A percentile compares a stretch with the other conserved stretches of the same genome.
Evolutionary conservation across 1,140 invertebrate species (phyloP).

Genomic region (Eriocheir sinensis): DNA sequence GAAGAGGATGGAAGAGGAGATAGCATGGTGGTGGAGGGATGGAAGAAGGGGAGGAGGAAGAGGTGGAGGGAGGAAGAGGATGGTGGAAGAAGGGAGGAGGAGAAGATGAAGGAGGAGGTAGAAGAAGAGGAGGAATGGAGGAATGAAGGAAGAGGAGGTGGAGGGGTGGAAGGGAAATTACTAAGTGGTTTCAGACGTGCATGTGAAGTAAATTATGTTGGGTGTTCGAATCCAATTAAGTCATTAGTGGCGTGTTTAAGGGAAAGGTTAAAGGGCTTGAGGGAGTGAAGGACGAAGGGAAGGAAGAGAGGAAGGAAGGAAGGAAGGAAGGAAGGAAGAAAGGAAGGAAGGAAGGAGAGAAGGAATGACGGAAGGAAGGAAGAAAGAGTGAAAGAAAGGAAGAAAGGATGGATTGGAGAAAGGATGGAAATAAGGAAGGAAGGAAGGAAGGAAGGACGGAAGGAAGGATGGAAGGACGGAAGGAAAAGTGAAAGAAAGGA

Average conservation of each 20-base stretch:
- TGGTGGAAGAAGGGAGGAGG: neutral
- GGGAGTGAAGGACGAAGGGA: neutral
- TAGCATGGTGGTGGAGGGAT: neutral
- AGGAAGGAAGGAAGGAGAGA: neutral
- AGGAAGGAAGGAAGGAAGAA: neutral
- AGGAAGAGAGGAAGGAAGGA: neutral
- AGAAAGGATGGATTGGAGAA: no score
- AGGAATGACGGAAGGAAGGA: neutral
- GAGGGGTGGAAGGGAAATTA: neutral
- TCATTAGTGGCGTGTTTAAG: no score
- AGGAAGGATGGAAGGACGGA: no score
- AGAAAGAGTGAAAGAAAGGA: neutral
- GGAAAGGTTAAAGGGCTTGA: no score
- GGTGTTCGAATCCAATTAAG: no score
- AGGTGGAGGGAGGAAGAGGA: neutral
- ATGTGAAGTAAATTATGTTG: no score
- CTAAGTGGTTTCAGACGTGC: no score
- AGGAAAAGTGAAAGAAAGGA: no score
- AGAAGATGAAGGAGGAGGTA: neutral
- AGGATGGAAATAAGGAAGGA: no score
- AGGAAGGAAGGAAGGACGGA: no score
- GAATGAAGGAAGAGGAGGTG: neutral
- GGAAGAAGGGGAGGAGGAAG: neutral
- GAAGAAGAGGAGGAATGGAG: neutral
- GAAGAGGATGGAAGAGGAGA: neutral